A percentile compares a stretch with the other conserved stretches of the same genome.
phyloP scores from a whole-genome alignment of 53 echinoderm and acorn worm genomes.

The Echinarachnius parma region DNA sequence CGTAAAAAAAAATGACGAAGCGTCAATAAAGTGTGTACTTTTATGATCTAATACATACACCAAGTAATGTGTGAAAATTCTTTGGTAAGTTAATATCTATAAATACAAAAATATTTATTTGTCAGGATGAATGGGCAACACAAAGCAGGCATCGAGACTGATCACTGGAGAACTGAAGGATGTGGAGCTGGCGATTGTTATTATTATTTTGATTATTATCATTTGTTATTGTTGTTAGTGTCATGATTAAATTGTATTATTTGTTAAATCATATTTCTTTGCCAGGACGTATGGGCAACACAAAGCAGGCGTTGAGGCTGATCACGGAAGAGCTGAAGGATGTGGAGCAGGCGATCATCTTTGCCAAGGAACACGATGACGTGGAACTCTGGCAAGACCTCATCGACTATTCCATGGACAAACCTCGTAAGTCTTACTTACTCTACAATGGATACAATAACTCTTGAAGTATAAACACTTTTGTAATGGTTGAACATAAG shows the following conservation, averaged over 20 bases:
- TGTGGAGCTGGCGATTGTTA: slow-evolving; percentile 88
- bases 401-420: slow-evolving; percentile 89
- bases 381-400: slow-evolving; percentile 85
- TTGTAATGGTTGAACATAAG: too few species aligned
- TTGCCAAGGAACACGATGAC: slow-evolving; percentile 97
- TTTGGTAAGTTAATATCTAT: too few species aligned
- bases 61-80: too few species aligned
- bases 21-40: too few species aligned
- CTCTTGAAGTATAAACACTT: too few species aligned
- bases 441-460: too few species aligned
- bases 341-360: slow-evolving; percentile 89
- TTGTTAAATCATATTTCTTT: not conserved
- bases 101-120: too few species aligned
- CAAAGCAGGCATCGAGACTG: slow-evolving; percentile 78
- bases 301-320: slow-evolving; percentile 79
- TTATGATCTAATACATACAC: too few species aligned
- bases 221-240: too few species aligned
- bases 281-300: slow-evolving; percentile 95
- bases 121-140: slow-evolving; percentile 98
- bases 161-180: slow-evolving; percentile 81
- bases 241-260: too few species aligned
- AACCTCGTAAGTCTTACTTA: slow-evolving; percentile 86
- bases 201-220: too few species aligned
- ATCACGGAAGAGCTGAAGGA: slow-evolving; percentile 82
- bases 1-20: too few species aligned